Conservation (phyloP, 2,113 vertebrate genomes). For the Myotis davidii region DNA sequence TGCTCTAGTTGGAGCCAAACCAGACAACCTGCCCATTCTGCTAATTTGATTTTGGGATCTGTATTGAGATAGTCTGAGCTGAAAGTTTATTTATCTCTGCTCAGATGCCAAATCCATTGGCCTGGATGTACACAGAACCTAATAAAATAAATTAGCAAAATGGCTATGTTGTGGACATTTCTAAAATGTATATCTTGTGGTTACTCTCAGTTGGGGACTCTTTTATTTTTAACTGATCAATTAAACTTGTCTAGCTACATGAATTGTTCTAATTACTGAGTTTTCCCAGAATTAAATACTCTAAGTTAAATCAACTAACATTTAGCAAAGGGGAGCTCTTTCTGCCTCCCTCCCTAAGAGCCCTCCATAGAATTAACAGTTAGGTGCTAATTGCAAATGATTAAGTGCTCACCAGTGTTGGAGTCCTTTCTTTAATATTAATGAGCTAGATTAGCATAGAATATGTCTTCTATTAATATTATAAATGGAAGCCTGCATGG, state of each 20-base stretch:
- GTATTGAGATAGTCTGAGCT: conserved; percentile 1
- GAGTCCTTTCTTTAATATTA: conserved; percentile 89
- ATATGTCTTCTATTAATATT: conserved; percentile 88
- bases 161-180: conserved; percentile 43
- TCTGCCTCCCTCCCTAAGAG: conserved; percentile 81
- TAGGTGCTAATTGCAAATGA: conserved; percentile 89
- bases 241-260: conserved; percentile 82
- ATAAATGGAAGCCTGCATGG: conserved; percentile 87
- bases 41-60: conserved; percentile 62
- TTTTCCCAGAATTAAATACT: conserved; percentile 85
- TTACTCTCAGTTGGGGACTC: conserved; percentile 72
- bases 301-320: conserved; percentile 84
- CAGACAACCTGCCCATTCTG: conserved; percentile 63
- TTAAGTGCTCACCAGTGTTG: conserved; percentile 88
- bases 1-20: conserved; percentile 53
- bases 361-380: conserved; percentile 86
- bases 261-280: conserved; percentile 84
- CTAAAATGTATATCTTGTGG: conserved; percentile 63
- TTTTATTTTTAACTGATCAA: conserved; percentile 81
- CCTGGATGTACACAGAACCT: conserved; percentile 46
- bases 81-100: conserved; percentile 49
- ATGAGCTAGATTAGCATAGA: conserved; percentile 87
- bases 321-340: conserved; percentile 81
- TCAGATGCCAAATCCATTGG: conserved; percentile 64
- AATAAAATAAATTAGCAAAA: conserved; percentile 71